These are phyloP conservation scores for Meiosimyza decipiens DNA, from an alignment of 2,888 invertebrate genomes.

Conservation along the genomic window DNA sequence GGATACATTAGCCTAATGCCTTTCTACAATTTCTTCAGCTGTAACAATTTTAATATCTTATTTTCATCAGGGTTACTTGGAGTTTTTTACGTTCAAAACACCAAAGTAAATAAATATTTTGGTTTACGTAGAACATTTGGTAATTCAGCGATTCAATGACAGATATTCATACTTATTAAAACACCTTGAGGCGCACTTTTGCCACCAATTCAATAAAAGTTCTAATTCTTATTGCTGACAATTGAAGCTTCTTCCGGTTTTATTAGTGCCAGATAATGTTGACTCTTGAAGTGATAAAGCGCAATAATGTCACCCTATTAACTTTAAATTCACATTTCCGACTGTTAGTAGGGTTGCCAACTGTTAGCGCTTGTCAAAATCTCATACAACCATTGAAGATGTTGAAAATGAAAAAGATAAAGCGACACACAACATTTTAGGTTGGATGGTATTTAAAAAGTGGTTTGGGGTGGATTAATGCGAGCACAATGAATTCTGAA, in stretches of 20 bases:
- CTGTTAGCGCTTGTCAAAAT: constrained; percentile 21
- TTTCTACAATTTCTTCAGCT: constrained; percentile 18
- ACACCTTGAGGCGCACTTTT: constrained; percentile 13
- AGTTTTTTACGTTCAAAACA: not conserved
- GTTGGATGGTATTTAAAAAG: not conserved
- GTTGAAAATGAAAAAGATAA: not conserved
- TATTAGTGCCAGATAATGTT: constrained; percentile 44
- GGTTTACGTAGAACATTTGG: constrained; percentile 8
- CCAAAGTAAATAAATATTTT: not conserved
- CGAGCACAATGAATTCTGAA: constrained; percentile 21
- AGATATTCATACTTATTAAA: constrained; percentile 25
- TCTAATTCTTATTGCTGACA: too few relatives aligned
- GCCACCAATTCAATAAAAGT: not conserved
- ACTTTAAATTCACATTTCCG: constrained; percentile 42
- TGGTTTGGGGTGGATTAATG: constrained; percentile 22
- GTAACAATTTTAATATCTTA: constrained; percentile 21
- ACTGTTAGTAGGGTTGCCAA: constrained; percentile 24
- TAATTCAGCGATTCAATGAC: constrained; percentile 17
- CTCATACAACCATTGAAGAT: constrained; percentile 8
- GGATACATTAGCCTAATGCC: constrained; percentile 38
- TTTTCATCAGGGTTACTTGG: not conserved
- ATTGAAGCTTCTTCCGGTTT: too few relatives aligned
- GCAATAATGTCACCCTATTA: constrained; percentile 63
- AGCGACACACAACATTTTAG: too few relatives aligned
- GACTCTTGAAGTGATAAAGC: constrained; percentile 61